A percentile compares a stretch with the other conserved stretches of the same genome.
phyloP scores from a whole-genome alignment of 2,113 vertebrate genomes.

The Scalopus aquaticus region DNA sequence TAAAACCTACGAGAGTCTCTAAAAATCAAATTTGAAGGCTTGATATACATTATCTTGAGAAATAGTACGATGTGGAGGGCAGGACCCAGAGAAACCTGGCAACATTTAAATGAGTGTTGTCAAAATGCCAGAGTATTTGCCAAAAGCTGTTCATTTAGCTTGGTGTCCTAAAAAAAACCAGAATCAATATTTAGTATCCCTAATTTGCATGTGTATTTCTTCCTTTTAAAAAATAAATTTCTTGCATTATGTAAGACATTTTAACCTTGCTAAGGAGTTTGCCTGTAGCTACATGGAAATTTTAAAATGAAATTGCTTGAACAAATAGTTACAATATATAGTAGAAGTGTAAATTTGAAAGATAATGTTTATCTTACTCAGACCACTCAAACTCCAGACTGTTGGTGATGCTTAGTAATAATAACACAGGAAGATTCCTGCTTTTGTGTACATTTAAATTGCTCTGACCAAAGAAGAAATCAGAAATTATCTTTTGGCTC shows the following conservation, averaged over 20 bases:
- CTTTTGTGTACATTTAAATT: neutral
- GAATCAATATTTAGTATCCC: neutral
- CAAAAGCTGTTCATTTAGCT: neutral
- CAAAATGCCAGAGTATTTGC: conserved; percentile 1
- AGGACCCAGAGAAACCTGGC: neutral
- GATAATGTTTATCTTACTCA: neutral
- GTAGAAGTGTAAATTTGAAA: neutral
- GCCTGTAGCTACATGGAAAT: neutral
- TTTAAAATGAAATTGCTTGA: conserved; percentile 4
- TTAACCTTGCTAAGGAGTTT: neutral
- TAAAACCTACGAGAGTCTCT: neutral
- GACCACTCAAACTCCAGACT: neutral
- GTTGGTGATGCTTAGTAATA: neutral
- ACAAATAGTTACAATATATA: conserved; percentile 8
- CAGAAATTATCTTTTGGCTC: neutral
- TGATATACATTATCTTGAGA: conserved; percentile 27
- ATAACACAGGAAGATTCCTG: neutral
- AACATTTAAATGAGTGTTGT: neutral
- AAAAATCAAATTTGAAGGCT: neutral
- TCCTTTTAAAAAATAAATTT: neutral
- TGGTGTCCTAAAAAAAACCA: neutral
- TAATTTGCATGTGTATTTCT: neutral
- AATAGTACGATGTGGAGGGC: neutral
- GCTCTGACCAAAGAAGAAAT: conserved; percentile 6
- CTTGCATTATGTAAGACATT: neutral